These are phyloP conservation scores for Heteractis magnifica DNA, from an alignment of 92 coral and sea anemone species.

Conservation along the genomic window DNA sequence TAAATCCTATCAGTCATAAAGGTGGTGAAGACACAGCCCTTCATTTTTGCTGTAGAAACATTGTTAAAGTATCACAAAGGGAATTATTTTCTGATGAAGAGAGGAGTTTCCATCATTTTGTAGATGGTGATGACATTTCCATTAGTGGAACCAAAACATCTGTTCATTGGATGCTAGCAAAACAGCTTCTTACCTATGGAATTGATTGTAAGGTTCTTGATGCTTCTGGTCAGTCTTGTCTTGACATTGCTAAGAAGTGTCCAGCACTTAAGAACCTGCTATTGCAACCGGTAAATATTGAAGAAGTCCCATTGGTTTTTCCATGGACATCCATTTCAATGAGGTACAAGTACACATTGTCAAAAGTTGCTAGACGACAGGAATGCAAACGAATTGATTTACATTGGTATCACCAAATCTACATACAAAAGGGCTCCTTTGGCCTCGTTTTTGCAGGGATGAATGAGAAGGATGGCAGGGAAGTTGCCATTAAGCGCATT, in stretches of 20 bases:
- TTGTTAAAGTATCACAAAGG: background rate
- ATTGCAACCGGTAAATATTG: background rate
- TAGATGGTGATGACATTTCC: background rate
- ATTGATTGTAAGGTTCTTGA: background rate
- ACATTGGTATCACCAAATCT: background rate
- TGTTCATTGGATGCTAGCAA: constrained; percentile 5
- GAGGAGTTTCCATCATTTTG: background rate
- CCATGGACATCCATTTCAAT: constrained; percentile 26
- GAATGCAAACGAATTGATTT: background rate
- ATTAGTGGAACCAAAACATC: background rate
- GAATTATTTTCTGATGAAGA: background rate
- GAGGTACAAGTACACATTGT: background rate
- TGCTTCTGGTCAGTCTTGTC: background rate
- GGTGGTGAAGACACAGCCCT: background rate
- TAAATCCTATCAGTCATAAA: background rate
- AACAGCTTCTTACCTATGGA: constrained; percentile 19
- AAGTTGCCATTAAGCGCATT: constrained; percentile 16
- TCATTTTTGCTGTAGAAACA: background rate
- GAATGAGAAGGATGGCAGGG: constrained; percentile 25
- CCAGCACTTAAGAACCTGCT: background rate
- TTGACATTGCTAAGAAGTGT: background rate
- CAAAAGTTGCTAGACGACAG: constrained; percentile 35
- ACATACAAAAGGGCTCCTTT: constrained; percentile 14
- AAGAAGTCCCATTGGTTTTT: background rate
- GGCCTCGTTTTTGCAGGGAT: constrained; percentile 26